Percentiles rank a stretch among this genome's conserved stretches.
These are phyloP conservation scores for Clarias pachynema DNA, from an alignment of 2,797 vertebrate genomes.

Conservation along the genomic window DNA sequence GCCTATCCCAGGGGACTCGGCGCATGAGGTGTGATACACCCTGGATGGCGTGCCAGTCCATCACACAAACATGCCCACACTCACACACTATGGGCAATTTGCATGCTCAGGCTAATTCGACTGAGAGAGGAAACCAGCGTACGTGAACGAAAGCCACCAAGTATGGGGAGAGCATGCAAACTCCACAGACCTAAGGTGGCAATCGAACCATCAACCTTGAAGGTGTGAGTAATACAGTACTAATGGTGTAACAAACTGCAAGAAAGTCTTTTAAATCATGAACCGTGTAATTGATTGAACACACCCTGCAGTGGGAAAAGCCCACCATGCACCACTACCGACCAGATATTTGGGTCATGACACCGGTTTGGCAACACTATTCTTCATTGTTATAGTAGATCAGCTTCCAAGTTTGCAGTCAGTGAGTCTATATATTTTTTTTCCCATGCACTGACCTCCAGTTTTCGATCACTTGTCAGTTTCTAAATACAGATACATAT, in stretches of 20 bases:
- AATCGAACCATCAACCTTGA: no score
- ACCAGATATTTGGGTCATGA: background rate
- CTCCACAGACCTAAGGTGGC: no score
- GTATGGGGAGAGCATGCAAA: no score
- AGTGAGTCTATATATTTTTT: background rate
- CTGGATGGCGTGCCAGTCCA: no score
- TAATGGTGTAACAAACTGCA: background rate
- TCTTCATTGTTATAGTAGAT: background rate
- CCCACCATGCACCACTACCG: background rate
- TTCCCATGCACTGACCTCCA: background rate
- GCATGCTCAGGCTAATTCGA: no score
- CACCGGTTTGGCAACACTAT: background rate
- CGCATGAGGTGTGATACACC: no score
- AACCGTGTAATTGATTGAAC: background rate
- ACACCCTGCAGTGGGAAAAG: background rate
- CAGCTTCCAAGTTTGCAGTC: background rate
- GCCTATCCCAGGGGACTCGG: no score
- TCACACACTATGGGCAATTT: no score
- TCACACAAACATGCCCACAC: no score
- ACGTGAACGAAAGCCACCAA: no score
- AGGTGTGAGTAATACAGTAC: background rate
- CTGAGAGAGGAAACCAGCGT: no score
- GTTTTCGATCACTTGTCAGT: background rate
- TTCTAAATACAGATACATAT: background rate
- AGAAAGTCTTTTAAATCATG: background rate